Evolutionary conservation across 2,113 vertebrate species (phyloP).

Genomic region (Dendrocopos noguchii): DNA sequence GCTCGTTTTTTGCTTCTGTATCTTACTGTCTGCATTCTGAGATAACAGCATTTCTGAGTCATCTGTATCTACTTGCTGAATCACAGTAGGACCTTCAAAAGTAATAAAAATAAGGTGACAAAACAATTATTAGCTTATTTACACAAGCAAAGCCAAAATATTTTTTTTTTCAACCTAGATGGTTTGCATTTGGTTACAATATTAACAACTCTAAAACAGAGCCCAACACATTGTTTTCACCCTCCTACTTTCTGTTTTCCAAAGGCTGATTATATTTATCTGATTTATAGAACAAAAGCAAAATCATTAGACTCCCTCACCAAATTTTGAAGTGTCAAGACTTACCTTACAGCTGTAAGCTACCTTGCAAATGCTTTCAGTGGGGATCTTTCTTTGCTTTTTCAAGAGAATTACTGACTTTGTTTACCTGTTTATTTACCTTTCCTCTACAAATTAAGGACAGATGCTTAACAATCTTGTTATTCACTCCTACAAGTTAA

Average conservation of each 20-base stretch:
- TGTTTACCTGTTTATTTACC: neutral
- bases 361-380: neutral
- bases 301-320: neutral
- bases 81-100: slow-evolving; percentile 66
- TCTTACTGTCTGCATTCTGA: slow-evolving; percentile 60
- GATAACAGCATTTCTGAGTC: slow-evolving; percentile 62
- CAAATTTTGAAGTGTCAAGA: neutral
- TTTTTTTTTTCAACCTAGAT: slow-evolving; percentile 18
- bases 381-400: neutral
- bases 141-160: neutral
- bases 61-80: slow-evolving; percentile 56
- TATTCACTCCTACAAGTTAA: neutral
- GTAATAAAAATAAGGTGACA: slow-evolving; percentile 29
- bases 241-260: neutral
- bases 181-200: neutral
- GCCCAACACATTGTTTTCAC: neutral
- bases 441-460: neutral
- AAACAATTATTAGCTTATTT: slow-evolving; percentile 5
- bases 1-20: slow-evolving; percentile 44
- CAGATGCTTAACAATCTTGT: neutral
- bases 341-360: neutral
- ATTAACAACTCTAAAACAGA: neutral
- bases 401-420: neutral
- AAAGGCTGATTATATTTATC: neutral
- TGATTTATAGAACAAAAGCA: neutral